Base-by-base conservation (phyloP, 2,888 invertebrate genomes). In the Clistopyga incitator region DNA sequence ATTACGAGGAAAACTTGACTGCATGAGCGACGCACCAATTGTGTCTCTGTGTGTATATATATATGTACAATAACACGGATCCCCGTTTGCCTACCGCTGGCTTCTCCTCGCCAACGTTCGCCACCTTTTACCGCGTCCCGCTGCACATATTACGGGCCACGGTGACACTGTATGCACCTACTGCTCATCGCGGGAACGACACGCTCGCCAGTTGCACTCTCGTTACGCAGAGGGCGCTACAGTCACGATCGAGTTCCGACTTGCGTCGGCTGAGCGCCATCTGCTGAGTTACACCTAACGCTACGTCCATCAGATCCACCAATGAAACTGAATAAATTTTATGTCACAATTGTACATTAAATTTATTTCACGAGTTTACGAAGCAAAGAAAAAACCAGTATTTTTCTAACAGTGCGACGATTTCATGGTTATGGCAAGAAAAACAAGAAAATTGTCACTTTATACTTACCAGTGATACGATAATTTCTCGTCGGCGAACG, bases 1-100 rank as follows among this genome's bases (percentile, higher is more conserved):
- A 90, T 92, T 92, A 91, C 92, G 89, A 88, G 88, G 88, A 90
- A 92, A 92, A 92, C 91, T 91, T 90, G 89, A 90, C 90, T 84
- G 77, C 82, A 86, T 78, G 81, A 84, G 85, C 78, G 68, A 82
- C 82, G 78, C 64, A 68, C 74, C 81, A 80, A 81, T 84, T 84
- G 79, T 83, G 79, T 50, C 59, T 20, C 23, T 54, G 25, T 20
- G 56, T 52, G 29, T 29, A 29, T 29, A 29, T 20, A 18, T 54
- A 20, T 20, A 59, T 52, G 29, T 29, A 29, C 4, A 29, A 67
- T 38, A 68, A 47, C 61, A 78, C 45, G 45, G 25, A 45, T 29
- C 38, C 61, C 18, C 64, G 64, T 64, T 64, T 38, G 64, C 38
- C 64, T 20, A 20, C 64, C 20, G 64, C 64, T 38, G 64, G 38